Percentiles rank a stretch among this genome's conserved stretches.
Conservation (phyloP, 2,113 vertebrate species). For the Chinchilla lanigera region DNA sequence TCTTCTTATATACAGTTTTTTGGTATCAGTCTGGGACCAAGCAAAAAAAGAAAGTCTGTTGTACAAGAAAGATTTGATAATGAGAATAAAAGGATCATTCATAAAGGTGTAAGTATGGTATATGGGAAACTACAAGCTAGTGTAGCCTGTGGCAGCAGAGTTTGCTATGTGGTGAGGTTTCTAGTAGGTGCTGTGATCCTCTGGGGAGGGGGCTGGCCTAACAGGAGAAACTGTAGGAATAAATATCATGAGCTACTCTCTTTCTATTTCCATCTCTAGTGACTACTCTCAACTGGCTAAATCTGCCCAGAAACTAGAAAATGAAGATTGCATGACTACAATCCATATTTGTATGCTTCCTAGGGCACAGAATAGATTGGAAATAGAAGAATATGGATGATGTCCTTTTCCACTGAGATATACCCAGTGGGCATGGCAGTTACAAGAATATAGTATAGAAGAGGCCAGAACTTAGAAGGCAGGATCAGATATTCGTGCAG, state of each 20-base stretch:
- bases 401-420: neutral
- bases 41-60: neutral
- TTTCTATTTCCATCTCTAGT: neutral
- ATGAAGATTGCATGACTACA: neutral
- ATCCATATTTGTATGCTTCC: neutral
- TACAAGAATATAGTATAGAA: neutral
- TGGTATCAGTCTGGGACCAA: neutral
- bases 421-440: neutral
- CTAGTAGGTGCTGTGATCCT: neutral
- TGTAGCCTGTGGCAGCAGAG: neutral
- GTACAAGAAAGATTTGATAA: neutral
- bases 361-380: neutral
- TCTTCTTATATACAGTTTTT: neutral
- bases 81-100: neutral
- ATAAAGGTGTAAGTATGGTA: neutral
- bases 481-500: neutral
- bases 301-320: neutral
- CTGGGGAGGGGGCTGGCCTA: neutral
- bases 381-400: neutral
- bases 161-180: neutral
- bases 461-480: neutral
- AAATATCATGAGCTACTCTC: neutral
- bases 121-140: neutral
- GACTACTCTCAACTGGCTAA: neutral
- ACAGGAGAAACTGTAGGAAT: neutral